Conservation (phyloP, 2,113 vertebrate genomes). For the Nothobranchius furzeri region DNA sequence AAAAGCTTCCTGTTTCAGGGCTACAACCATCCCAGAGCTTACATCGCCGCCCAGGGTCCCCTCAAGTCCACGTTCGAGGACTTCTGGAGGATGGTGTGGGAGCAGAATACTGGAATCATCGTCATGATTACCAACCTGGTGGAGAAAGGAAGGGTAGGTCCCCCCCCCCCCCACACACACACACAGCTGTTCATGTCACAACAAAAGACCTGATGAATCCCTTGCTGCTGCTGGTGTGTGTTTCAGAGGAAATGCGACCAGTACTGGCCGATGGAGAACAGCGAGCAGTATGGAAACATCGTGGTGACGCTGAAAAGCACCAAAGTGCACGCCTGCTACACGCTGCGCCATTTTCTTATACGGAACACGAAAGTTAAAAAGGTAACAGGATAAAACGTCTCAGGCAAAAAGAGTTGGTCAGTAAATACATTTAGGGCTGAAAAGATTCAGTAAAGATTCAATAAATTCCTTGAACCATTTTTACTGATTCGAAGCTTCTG, state of each 20-base stretch:
- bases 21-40: constrained; percentile 95
- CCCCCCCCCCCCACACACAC: not conserved
- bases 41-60: constrained; percentile 97
- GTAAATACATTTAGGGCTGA: too few relatives aligned
- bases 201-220: not conserved
- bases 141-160: constrained; percentile 96
- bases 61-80: constrained; percentile 99
- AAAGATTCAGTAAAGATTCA: too few relatives aligned
- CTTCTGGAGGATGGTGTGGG: constrained; percentile 99
- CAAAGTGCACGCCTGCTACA: constrained; percentile 95
- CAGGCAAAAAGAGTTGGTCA: too few relatives aligned
- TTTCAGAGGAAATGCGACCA: constrained; percentile 96
- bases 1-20: constrained; percentile 80
- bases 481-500: too few relatives aligned
- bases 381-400: constrained; percentile 67
- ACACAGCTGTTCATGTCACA: too few relatives aligned
- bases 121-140: constrained; percentile 99
- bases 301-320: constrained; percentile 96
- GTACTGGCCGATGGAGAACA: constrained; percentile 96
- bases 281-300: constrained; percentile 94
- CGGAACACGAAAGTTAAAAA: constrained; percentile 95
- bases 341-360: constrained; percentile 89
- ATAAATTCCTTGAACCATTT: too few relatives aligned
- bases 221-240: not conserved
- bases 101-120: constrained; percentile 95